Conservation (phyloP, 2,888 invertebrate genomes). For the Dendrolimus pini region DNA sequence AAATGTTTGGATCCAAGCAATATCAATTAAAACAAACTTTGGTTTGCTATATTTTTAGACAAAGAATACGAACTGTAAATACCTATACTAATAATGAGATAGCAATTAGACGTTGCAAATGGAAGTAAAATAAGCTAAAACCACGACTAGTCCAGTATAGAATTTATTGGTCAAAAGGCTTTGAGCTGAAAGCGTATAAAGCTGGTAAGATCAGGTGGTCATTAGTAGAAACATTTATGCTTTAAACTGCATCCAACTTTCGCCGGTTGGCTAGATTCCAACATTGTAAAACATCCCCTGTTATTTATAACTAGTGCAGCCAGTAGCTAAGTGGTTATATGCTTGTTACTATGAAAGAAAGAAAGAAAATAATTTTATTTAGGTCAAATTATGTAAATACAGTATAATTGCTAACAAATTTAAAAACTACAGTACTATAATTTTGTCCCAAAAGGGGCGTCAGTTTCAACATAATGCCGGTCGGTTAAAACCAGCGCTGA, state of each 20-base stretch:
- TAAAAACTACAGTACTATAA: too few relatives aligned
- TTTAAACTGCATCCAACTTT: constrained; percentile 9
- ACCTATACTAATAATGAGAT: not conserved
- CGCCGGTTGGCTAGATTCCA: constrained; percentile 5
- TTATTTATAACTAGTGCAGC: not conserved
- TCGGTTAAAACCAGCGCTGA: too few relatives aligned
- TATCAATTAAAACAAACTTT: too few relatives aligned
- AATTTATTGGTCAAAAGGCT: not conserved
- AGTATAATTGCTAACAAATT: too few relatives aligned
- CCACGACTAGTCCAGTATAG: not conserved
- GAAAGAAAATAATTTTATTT: too few relatives aligned
- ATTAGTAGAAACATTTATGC: constrained; percentile 14
- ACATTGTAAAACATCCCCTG: constrained; percentile 2
- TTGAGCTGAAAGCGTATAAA: not conserved
- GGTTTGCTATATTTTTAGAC: not conserved
- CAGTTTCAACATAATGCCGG: too few relatives aligned
- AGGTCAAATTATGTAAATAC: too few relatives aligned
- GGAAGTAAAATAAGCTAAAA: not conserved
- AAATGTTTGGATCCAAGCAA: too few relatives aligned
- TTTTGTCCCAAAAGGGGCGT: too few relatives aligned
- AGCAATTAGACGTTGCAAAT: not conserved
- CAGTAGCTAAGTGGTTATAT: not conserved
- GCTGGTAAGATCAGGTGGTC: constrained; percentile 25
- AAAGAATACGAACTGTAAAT: not conserved
- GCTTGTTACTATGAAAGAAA: too few relatives aligned